Evolutionary conservation across 2,888 invertebrate species (phyloP), one percentile per base, ranked within the genome.

Genomic region (Leptinotarsa rubiginosa): DNA sequence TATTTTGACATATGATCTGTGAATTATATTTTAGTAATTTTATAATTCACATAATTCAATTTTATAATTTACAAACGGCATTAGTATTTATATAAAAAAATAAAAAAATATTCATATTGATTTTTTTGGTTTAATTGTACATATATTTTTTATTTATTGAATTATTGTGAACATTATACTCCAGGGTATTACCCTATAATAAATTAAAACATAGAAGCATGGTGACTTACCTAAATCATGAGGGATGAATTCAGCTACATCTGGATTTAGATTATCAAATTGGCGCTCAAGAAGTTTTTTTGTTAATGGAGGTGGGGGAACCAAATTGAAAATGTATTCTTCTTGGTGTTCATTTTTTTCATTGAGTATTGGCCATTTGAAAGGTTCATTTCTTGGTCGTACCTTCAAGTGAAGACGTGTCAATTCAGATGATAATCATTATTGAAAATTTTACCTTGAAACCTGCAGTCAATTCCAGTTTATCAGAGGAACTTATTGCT

Each of bases 201-300:
- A 41, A 41, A 41, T 41, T 4, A 10, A 41, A 1, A 41, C 41
- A 41, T 41, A 50, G 50, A 50, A 50, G 16, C 4, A n/a, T 50
- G 16, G 62, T 49, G n/a, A 52, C 47, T 72, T 76, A 80, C 80
- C 80, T 70, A 74, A 77, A 59, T 84, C 83, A 65, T 69, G 72
- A 31, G 96, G 96, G 79, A 96, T 90, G 87, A 96, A 96, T 88
- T 96, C 96, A 0, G 96, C 95, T 69, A 96, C 96, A 86, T 96
- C 93, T 3, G 95, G 95, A 88, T 96, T 96, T 73, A 96, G 89
- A 81, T 90, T 91, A 71, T 94, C 94, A 79, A 87, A 85, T 74
- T 84, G 81, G 56, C 82, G 80, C 64, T 86, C 88, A 78, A 89
- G 88, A 76, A 90, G 87, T 72, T 90, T 91, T 88, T 92, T 91